phyloP scores from a whole-genome alignment of 2,113 vertebrate species.

The Neotragus moschatus region DNA sequence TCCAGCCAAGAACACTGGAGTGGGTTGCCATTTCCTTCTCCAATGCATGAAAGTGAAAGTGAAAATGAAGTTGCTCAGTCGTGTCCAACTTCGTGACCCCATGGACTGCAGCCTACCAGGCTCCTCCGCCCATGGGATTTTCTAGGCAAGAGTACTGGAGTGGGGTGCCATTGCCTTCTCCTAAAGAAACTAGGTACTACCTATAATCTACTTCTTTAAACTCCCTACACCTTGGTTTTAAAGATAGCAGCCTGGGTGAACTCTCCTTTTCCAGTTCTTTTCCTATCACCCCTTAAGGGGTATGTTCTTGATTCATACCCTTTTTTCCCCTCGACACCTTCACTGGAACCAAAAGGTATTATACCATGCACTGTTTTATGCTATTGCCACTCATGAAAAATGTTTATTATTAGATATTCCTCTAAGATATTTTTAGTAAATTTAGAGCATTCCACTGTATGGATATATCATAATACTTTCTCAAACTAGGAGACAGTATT shows the following conservation, averaged over 20 bases:
- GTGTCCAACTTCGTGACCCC: no score
- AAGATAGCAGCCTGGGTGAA: neutral
- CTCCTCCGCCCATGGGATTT: no score
- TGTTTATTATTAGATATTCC: neutral
- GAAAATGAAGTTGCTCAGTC: no score
- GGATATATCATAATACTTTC: neutral
- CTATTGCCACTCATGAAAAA: neutral
- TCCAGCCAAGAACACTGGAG: no score
- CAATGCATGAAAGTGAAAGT: no score
- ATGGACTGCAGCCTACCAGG: no score
- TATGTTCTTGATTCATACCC: neutral
- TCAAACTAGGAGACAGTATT: neutral
- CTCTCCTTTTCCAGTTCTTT: neutral
- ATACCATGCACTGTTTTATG: neutral
- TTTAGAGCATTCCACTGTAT: slow-evolving; percentile 3
- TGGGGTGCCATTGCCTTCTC: no score
- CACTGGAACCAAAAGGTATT: neutral
- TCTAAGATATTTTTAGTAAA: neutral
- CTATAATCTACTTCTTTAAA: neutral
- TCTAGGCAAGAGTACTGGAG: no score
- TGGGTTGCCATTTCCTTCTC: no score
- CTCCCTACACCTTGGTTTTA: neutral
- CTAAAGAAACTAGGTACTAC: neutral
- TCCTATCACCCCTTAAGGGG: neutral
- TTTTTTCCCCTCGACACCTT: neutral